Evolutionary conservation across 2,797 vertebrate genomes (phyloP).

Genomic region (Hyperoplus immaculatus): DNA sequence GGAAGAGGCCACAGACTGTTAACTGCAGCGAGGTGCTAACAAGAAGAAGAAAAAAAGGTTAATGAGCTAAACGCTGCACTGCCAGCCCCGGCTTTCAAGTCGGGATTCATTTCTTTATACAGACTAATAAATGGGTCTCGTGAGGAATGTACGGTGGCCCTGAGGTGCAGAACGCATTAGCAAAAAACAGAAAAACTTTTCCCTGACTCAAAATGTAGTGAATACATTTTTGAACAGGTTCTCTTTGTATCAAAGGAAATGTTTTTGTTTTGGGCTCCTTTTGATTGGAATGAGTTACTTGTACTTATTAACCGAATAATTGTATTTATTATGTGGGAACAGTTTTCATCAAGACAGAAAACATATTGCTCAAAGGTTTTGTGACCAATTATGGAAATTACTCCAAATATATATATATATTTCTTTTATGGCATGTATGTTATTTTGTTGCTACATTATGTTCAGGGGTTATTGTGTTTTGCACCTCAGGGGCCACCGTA

Average conservation of each 20-base stretch:
- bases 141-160: neutral
- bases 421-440: neutral
- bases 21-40: conserved; percentile 70
- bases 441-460: neutral
- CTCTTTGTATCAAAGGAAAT: no score
- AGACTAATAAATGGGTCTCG: conserved; percentile 56
- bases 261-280: no score
- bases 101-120: conserved; percentile 55
- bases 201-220: neutral
- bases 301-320: no score
- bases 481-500: neutral
- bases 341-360: no score
- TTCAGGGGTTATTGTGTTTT: neutral
- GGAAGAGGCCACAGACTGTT: conserved; percentile 69
- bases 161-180: neutral
- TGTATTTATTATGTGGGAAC: no score
- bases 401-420: no score
- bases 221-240: no score
- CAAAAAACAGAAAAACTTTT: neutral
- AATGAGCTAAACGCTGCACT: conserved; percentile 69
- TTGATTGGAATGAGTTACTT: no score
- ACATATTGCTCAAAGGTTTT: no score
- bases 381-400: no score
- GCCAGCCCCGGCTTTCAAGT: conserved; percentile 64
- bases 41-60: conserved; percentile 59